These are phyloP conservation scores for Notamacropus eugenii DNA, from an alignment of 2,797 vertebrate species.

Conservation along the genomic window DNA sequence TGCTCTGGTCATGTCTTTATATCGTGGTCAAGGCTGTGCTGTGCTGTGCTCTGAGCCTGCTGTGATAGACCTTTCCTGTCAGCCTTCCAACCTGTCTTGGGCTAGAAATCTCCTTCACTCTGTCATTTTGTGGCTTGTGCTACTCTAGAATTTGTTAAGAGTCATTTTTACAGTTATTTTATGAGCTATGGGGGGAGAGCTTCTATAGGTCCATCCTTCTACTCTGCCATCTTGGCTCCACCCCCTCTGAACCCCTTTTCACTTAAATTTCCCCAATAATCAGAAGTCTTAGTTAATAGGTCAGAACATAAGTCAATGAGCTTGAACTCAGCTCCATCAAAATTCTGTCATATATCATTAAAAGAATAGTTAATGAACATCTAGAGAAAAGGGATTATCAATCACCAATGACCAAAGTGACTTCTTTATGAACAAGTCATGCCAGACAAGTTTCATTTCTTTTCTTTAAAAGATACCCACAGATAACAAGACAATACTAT, in stretches of 20 bases:
- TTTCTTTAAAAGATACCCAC: background rate
- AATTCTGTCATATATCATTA: background rate
- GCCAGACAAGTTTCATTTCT: background rate
- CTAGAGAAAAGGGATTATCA: background rate
- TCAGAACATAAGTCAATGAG: background rate
- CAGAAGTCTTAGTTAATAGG: background rate
- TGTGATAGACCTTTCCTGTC: no score
- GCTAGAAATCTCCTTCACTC: no score
- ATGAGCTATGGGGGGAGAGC: no score
- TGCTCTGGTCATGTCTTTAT: no score
- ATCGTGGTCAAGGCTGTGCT: no score
- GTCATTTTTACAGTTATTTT: no score
- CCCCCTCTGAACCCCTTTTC: background rate
- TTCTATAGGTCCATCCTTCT: no score
- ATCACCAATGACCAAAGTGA: background rate
- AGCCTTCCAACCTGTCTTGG: no score
- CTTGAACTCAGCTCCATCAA: background rate
- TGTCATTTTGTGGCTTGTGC: no score
- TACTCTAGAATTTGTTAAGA: no score
- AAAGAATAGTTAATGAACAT: background rate
- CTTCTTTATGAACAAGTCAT: background rate
- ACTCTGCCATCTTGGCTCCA: no score
- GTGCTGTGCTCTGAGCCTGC: no score
- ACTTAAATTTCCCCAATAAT: background rate
- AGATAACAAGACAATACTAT: background rate